phyloP scores from a whole-genome alignment of 1,140 invertebrate genomes.

The Laupala kohalensis region DNA sequence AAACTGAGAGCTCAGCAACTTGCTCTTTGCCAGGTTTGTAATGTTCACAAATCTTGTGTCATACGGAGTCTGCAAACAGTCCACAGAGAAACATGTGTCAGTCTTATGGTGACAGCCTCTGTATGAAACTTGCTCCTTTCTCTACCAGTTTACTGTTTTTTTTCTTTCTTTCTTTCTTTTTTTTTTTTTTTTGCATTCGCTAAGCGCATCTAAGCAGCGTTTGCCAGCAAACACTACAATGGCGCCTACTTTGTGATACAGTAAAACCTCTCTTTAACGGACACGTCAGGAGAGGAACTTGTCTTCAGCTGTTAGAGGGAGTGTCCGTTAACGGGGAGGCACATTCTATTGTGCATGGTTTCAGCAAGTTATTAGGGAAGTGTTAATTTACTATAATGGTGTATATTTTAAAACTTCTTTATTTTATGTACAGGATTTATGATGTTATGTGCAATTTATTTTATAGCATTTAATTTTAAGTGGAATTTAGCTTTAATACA shows the following conservation, averaged over 20 bases:
- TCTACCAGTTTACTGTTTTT: too few relatives aligned
- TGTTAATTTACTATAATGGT: background rate
- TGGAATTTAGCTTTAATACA: background rate
- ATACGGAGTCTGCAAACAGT: constrained; percentile 30
- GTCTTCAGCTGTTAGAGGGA: background rate
- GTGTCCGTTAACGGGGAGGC: background rate
- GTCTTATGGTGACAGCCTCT: background rate
- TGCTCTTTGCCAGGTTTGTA: constrained; percentile 40
- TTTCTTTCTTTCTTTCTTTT: background rate
- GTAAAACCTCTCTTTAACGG: background rate
- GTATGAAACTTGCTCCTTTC: too few relatives aligned
- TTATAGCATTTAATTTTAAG: background rate
- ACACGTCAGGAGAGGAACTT: background rate
- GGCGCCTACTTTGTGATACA: background rate
- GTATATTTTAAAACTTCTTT: background rate
- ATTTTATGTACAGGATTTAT: background rate
- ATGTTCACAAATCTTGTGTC: constrained; percentile 46
- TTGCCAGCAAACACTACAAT: background rate
- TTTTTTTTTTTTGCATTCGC: background rate
- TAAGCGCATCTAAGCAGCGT: background rate
- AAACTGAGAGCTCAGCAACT: constrained; percentile 1
- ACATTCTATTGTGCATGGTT: background rate
- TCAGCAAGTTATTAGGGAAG: background rate
- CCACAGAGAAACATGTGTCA: background rate
- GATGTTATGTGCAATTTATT: background rate